Base-by-base conservation (phyloP, 1,140 invertebrate genomes). In the Hyposmocoma kahamanoa region DNA sequence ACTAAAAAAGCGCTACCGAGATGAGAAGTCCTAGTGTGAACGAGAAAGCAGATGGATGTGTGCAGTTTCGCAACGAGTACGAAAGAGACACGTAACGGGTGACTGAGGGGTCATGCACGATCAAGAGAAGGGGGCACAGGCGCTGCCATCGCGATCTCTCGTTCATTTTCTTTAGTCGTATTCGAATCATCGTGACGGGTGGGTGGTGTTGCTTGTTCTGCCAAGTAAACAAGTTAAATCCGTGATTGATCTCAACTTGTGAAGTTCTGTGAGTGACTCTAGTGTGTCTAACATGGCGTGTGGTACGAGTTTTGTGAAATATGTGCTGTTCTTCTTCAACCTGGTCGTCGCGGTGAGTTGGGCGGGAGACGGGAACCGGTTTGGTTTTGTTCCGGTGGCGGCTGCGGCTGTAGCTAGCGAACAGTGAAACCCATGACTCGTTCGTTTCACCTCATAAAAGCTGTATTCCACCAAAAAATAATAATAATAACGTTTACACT, bases 281-380 rank as follows among this genome's bases (percentile, higher is more conserved):
- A 67, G 78, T 80, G 76, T 39, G 57, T 67, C 65, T 75, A 83
- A 76, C 62, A 87, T 87, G 84, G 92, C 92, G 68, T 92, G 91
- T 66, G 92, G 91, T 66, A 91, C 92, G 87, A 88, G 90, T 81
- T 93, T 92, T 85, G 89, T 95, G 59, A 95, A 95, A 89, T 94
- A 93, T 81, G 87, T 95, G 60, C 89, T 95, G 46, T 95, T 95
- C 75, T 88, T 93, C 62, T 95, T 95, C 89, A 96, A 95, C 81
- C 87, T 96, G 62, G 77, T 95, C 38, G 95, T 96, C 82, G 93
- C 94, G 83, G 94, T 96, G 84, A 94, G 91, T 90, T 67, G 38
- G 50, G 41, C 28, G 50, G 45, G n/a, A 66, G 62, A 61, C 32
- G 21, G 44, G 62, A 82, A 82, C 81, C 78, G 81, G 78, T 84